A percentile compares a stretch with the other conserved stretches of the same genome.
Conservation (phyloP, 2,113 vertebrate species). For the Tyrannus savana region DNA sequence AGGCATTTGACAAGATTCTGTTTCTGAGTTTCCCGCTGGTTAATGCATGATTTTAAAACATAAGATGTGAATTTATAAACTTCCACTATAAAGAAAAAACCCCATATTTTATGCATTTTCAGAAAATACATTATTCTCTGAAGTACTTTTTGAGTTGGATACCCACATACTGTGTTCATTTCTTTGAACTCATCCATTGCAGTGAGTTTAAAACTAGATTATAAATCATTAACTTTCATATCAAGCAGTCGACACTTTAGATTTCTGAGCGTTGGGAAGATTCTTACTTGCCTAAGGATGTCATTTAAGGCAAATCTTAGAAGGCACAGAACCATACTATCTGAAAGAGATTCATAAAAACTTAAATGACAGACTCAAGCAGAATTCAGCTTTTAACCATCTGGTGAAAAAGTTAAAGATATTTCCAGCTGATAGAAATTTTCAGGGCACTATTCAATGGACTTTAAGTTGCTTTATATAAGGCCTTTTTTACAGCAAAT, state of each 20-base stretch:
- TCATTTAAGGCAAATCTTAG: conserved; percentile 6
- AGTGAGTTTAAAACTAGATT: conserved; percentile 53
- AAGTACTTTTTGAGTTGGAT: conserved; percentile 34
- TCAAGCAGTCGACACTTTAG: conserved; percentile 16
- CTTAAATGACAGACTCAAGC: background rate
- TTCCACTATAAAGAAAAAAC: background rate
- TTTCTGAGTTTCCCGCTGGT: background rate
- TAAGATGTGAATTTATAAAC: background rate
- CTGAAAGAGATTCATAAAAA: background rate
- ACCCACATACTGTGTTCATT: conserved; percentile 19
- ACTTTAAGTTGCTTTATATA: background rate
- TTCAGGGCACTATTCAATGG: background rate
- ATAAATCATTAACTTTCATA: conserved; percentile 64
- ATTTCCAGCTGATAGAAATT: background rate
- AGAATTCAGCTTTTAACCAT: background rate
- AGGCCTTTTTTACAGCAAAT: background rate
- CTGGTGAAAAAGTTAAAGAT: background rate
- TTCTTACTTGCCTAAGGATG: conserved; percentile 20
- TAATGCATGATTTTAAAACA: background rate
- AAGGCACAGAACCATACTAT: background rate
- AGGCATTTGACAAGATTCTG: background rate
- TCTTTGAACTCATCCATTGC: conserved; percentile 51
- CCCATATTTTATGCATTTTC: background rate
- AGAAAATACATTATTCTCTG: conserved; percentile 10
- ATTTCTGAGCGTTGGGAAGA: conserved; percentile 29